These are phyloP conservation scores for Cheilosia vulpina DNA, from an alignment of 2,888 invertebrate species.

Conservation along the genomic window DNA sequence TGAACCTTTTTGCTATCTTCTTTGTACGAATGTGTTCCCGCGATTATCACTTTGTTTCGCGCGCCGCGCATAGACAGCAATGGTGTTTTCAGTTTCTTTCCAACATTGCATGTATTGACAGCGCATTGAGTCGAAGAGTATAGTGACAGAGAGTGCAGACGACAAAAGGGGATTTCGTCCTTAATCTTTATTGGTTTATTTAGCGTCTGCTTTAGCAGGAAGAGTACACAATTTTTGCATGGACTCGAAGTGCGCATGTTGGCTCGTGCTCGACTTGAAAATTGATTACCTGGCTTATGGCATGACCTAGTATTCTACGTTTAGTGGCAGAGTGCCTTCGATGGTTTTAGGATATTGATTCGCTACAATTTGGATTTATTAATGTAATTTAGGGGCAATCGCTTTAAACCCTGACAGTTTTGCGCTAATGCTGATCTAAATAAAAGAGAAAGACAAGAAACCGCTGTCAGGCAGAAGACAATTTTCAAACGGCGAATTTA, in stretches of 20 bases:
- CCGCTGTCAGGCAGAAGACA: too few relatives aligned
- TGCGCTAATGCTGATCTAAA: too few relatives aligned
- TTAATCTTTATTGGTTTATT: slow-evolving; percentile 61
- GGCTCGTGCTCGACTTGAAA: too few relatives aligned
- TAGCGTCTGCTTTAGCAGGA: slow-evolving; percentile 2
- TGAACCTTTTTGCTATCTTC: slow-evolving; percentile 19
- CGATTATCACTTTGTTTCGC: slow-evolving; percentile 25
- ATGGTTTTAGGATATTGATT: too few relatives aligned
- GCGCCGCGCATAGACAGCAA: slow-evolving; percentile 1
- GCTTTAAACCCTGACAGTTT: too few relatives aligned
- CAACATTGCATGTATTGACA: slow-evolving; percentile 21
- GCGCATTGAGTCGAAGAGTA: neutral
- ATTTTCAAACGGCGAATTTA: too few relatives aligned
- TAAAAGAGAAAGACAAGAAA: too few relatives aligned
- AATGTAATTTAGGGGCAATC: too few relatives aligned
- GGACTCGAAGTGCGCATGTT: neutral
- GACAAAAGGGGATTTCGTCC: slow-evolving; percentile 41
- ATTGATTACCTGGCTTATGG: too few relatives aligned
- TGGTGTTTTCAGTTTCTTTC: slow-evolving; percentile 27
- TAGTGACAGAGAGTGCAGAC: neutral
- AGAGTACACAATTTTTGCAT: neutral
- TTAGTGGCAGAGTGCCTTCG: too few relatives aligned
- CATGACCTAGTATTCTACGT: too few relatives aligned
- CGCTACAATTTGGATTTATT: too few relatives aligned
- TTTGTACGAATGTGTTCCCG: neutral